Evolutionary conservation across 2,113 vertebrate genomes (phyloP), one percentile per base, ranked within the genome.

Genomic region (Dascyllus trimaculatus): DNA sequence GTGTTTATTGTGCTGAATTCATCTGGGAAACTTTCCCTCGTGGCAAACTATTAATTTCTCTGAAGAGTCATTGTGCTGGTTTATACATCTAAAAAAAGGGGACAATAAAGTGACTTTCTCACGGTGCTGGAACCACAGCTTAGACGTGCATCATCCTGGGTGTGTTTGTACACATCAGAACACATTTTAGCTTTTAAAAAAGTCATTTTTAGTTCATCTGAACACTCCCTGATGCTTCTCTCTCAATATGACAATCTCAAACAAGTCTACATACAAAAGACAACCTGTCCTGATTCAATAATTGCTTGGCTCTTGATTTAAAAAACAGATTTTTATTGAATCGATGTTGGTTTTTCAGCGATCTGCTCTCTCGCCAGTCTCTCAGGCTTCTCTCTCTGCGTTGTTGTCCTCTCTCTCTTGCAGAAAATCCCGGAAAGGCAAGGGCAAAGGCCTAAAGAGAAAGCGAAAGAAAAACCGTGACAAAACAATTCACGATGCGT

Each of bases 401-500:
- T 86, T 94, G 85, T 95, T 87, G 87, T 88, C 80, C 91, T 93
- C 77, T 93, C 93, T 96, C 93, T 96, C 92, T 97, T 97, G 93
- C 97, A 99, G 97, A 99, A 97, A 97, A 96, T 94, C 95, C 95
- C 94, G 96, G 92, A 96, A 94, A 96, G 96, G 95, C 95, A 97
- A 95, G 94, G 96, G 95, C 80, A 97, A 97, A 96, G 96, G 96
- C 95, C 97, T 95, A 96, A 99, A 98, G 95, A 95, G 96, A 97
- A 98, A 98, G 94, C 96, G 96, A 97, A 98, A 98, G 96, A 97
- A 97, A 98, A 96, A 95, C 95, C 95, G 95, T 85, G 96, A 97
- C 95, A 97, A 96, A 96, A 95, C 92, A 93, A 91, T 87, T 90
- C 94, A 86, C 88, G 96, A 96, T 94, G 95, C 95, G 98, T 99